These are phyloP conservation scores for Actenoides hombroni DNA, from an alignment of 2,113 vertebrate species.

Conservation along the genomic window DNA sequence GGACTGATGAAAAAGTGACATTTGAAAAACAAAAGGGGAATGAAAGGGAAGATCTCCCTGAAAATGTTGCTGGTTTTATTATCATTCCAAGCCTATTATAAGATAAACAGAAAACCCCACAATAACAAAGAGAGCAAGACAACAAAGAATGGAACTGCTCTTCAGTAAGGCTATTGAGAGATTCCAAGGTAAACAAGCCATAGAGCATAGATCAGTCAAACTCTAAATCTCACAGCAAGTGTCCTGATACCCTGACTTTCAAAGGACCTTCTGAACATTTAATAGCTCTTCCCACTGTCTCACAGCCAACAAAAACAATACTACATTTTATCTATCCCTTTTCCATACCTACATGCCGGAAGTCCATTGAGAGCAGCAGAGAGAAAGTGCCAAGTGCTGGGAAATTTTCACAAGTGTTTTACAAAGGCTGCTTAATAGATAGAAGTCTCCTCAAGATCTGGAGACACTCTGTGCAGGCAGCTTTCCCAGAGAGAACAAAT, in stretches of 20 bases:
- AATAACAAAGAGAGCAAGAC: background rate
- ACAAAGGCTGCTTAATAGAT: slow-evolving; percentile 23
- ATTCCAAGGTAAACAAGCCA: background rate
- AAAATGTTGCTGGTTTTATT: background rate
- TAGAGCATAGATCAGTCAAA: background rate
- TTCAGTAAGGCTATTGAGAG: background rate
- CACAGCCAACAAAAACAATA: slow-evolving; percentile 6
- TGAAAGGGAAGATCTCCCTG: background rate
- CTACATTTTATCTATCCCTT: slow-evolving; percentile 1
- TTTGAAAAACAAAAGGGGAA: background rate
- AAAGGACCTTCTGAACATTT: slow-evolving; percentile 30
- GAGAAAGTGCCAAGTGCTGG: background rate
- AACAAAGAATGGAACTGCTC: slow-evolving; percentile 8
- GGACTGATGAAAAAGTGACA: background rate
- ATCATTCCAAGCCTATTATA: background rate
- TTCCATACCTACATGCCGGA: slow-evolving; percentile 15
- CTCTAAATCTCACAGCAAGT: slow-evolving; percentile 23
- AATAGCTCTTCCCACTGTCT: slow-evolving; percentile 27
- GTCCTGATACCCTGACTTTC: slow-evolving; percentile 26
- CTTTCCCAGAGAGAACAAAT: slow-evolving; percentile 22
- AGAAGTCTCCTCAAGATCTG: background rate
- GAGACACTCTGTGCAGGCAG: slow-evolving; percentile 13
- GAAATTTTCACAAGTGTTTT: slow-evolving; percentile 19
- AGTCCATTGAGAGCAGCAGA: slow-evolving; percentile 26
- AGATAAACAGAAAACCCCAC: background rate